Conservation (phyloP, 1,140 invertebrate genomes). For the Armadillidium nasatum region DNA sequence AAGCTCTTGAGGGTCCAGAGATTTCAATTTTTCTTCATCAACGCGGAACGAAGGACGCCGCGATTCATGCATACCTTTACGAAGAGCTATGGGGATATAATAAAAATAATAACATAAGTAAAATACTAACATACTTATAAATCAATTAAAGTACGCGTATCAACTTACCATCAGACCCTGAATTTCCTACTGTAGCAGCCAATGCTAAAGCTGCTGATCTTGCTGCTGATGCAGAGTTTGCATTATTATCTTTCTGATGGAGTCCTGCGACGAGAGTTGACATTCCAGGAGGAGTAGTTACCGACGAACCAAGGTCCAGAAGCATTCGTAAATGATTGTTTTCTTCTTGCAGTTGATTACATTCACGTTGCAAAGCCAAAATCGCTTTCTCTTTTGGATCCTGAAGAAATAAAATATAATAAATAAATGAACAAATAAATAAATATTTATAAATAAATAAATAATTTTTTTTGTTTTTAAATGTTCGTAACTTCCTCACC, state of each 20-base stretch:
- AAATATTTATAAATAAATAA: conserved; percentile 29
- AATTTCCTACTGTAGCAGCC: neutral
- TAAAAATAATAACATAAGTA: neutral
- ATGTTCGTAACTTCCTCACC: conserved; percentile 64
- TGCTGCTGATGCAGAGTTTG: neutral
- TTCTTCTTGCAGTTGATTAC: conserved; percentile 80
- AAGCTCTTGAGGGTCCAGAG: conserved; percentile 56
- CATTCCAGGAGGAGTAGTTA: conserved; percentile 11
- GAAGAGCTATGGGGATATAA: neutral
- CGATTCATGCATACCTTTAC: neutral
- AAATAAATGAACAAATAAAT: conserved; percentile 26
- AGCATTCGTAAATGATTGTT: conserved; percentile 70
- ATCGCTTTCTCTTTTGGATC: conserved; percentile 89
- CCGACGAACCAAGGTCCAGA: conserved; percentile 32
- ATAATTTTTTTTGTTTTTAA: conserved; percentile 35
- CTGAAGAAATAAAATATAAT: conserved; percentile 51
- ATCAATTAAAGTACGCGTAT: too few species aligned
- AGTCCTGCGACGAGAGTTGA: neutral
- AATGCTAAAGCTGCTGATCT: neutral
- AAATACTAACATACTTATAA: neutral
- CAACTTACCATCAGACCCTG: neutral
- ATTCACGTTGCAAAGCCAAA: conserved; percentile 79
- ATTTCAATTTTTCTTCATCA: conserved; percentile 65
- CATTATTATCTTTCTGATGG: neutral
- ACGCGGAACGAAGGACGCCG: conserved; percentile 48